Conservation (phyloP, 2,113 vertebrate species). For the Grammomys dolichurus region DNA sequence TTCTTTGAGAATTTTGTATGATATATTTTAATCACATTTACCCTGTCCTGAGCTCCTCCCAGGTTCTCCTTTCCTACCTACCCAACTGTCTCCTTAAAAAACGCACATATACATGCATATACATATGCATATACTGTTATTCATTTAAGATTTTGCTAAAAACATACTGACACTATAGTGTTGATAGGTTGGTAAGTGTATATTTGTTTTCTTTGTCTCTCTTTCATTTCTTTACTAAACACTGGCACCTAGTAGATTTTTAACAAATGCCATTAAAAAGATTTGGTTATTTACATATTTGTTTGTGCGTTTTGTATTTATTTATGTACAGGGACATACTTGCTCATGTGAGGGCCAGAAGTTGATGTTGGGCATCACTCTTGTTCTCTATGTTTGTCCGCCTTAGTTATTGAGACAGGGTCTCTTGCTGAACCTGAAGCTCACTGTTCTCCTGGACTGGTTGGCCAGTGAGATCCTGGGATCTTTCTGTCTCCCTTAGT, state of each 20-base stretch:
- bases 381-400: not conserved
- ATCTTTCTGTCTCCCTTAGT: not conserved
- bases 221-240: not conserved
- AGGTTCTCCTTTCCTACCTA: not conserved
- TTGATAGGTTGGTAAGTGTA: not conserved
- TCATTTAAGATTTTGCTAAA: slow-evolving; percentile 28
- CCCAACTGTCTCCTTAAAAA: not conserved
- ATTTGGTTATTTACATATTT: not conserved
- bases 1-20: not conserved
- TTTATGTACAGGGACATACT: no score
- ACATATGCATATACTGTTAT: not conserved
- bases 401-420: not conserved
- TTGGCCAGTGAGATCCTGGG: not conserved
- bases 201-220: slow-evolving; percentile 6
- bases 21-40: not conserved
- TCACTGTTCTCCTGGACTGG: no score
- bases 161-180: not conserved
- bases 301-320: not conserved
- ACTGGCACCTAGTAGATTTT: not conserved
- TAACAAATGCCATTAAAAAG: slow-evolving; percentile 23
- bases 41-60: not conserved
- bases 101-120: fast-evolving
- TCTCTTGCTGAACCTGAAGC: not conserved
- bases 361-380: not conserved
- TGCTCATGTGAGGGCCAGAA: not conserved